Base-by-base conservation (phyloP, 2,888 invertebrate genomes). In the Chrysomela aeneicollis region DNA sequence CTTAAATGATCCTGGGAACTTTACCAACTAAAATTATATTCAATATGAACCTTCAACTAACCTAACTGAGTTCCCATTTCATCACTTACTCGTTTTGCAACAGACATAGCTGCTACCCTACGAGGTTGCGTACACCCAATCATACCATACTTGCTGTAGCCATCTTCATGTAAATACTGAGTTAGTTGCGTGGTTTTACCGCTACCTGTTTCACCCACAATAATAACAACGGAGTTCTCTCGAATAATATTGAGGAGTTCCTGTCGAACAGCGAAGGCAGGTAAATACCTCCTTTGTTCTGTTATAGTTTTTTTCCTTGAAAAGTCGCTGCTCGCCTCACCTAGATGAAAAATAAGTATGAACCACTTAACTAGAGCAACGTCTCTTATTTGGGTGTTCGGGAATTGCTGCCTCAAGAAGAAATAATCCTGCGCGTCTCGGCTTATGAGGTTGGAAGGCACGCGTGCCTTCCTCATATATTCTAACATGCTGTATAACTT, bases 111-210 rank as follows among this genome's bases (percentile, higher is more conserved):
- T 50, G 99, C 99, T 0, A 99, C 97, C 86, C 97, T 86, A 68
- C 99, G 85, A 0, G 99, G 99, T 82, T 98, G 98, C 0, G 98
- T 99, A 82, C 99, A 99, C 0, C 98, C 99, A 73, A 99, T 94
- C 78, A 78, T 78, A 22, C 98, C 98, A 75, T 90, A 89, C 71
- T 89, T 89, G 75, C 95, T 96, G 84, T 94, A 95, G 0, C 98
- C 98, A 76, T 98, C 98, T 82, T 99, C 99, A 81, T 97, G 95
- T 0, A 99, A 85, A 81, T 98, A 99, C 82, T 98, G 98, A 0
- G 98, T 97, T 42, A 98, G 84, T 79, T 98, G 99, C 0, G 99
- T 99, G 0, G 98, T 99, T 83, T 99, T 99, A 15, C 97, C 97
- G 76, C 94, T 95, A 42, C 97, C 97, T 0, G 96, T 97, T 84